Evolutionary conservation across 2,113 vertebrate species (phyloP).

Genomic region (Petromus typicus): DNA sequence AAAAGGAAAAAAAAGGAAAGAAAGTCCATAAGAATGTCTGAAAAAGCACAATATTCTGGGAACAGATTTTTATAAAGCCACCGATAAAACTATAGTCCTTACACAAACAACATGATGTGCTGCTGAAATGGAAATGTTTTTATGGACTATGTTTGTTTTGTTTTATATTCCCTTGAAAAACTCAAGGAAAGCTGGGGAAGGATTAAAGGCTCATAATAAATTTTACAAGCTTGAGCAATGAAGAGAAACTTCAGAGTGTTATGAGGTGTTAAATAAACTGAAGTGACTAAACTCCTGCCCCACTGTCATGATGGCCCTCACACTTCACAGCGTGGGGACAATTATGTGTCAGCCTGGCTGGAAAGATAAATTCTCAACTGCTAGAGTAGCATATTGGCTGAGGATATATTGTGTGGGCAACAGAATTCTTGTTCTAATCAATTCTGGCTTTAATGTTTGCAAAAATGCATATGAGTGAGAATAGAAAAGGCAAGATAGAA

Average conservation of each 20-base stretch:
- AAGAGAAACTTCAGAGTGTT: slow-evolving; percentile 61
- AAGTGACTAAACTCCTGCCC: slow-evolving; percentile 59
- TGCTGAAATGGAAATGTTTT: slow-evolving; percentile 24
- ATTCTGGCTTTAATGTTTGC: slow-evolving; percentile 56
- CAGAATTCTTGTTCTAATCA: slow-evolving; percentile 53
- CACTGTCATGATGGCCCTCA: slow-evolving; percentile 68
- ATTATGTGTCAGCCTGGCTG: slow-evolving; percentile 63
- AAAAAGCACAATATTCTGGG: neutral
- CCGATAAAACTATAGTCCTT: neutral
- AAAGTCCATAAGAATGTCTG: neutral
- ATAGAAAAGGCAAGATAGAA: slow-evolving; percentile 48
- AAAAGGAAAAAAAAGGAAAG: too few relatives aligned
- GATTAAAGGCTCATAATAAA: slow-evolving; percentile 71
- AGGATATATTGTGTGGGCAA: slow-evolving; percentile 2
- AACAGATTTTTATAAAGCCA: slow-evolving; percentile 23
- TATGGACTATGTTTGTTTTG: slow-evolving; percentile 70
- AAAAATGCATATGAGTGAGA: slow-evolving; percentile 13
- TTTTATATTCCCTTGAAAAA: slow-evolving; percentile 70
- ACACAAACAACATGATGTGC: neutral
- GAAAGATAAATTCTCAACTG: slow-evolving; percentile 62
- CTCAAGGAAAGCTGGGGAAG: slow-evolving; percentile 40
- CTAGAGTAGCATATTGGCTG: slow-evolving; percentile 45
- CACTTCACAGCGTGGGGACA: slow-evolving; percentile 57
- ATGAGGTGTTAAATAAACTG: slow-evolving; percentile 73
- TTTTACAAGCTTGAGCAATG: slow-evolving; percentile 65